Conservation (phyloP, 2,888 invertebrate species). For the Onthophagus sagittarius region DNA sequence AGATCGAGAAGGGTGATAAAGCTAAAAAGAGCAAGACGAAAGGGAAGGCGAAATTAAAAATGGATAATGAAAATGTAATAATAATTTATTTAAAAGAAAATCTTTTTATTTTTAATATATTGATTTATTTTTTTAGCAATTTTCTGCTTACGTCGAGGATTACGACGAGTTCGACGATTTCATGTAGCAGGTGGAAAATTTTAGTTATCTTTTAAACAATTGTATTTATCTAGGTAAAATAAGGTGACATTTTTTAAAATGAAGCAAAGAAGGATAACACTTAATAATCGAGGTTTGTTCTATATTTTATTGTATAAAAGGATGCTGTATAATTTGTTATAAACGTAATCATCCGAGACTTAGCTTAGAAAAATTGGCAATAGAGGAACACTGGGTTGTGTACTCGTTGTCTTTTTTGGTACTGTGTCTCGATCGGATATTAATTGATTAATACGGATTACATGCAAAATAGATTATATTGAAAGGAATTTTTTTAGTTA, state of each 20-base stretch:
- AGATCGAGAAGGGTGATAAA: constrained; percentile 79
- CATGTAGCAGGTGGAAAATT: constrained; percentile 58
- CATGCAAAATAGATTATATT: not conserved
- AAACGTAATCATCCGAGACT: not conserved
- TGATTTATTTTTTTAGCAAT: constrained; percentile 54
- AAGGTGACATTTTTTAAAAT: constrained; percentile 23
- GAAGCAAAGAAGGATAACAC: constrained; percentile 7
- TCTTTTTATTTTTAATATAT: constrained; percentile 15
- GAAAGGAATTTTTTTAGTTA: not conserved
- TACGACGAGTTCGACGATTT: constrained; percentile 69
- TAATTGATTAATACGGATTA: not conserved
- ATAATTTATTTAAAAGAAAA: constrained; percentile 1
- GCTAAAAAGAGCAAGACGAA: constrained; percentile 72
- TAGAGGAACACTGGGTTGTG: not conserved
- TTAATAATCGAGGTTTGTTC: constrained; percentile 21
- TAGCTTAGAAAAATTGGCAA: not conserved
- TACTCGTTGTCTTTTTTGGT: not conserved
- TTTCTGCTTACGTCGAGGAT: constrained; percentile 63
- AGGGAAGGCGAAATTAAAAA: constrained; percentile 74
- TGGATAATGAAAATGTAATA: constrained; percentile 71
- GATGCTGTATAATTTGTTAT: constrained; percentile 21
- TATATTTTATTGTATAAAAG: constrained; percentile 20
- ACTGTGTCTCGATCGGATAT: not conserved
- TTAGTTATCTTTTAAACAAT: constrained; percentile 23
- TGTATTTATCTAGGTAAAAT: constrained; percentile 24